These are phyloP conservation scores for Melanerpes formicivorus DNA, from an alignment of 2,113 vertebrate species.

Conservation along the genomic window DNA sequence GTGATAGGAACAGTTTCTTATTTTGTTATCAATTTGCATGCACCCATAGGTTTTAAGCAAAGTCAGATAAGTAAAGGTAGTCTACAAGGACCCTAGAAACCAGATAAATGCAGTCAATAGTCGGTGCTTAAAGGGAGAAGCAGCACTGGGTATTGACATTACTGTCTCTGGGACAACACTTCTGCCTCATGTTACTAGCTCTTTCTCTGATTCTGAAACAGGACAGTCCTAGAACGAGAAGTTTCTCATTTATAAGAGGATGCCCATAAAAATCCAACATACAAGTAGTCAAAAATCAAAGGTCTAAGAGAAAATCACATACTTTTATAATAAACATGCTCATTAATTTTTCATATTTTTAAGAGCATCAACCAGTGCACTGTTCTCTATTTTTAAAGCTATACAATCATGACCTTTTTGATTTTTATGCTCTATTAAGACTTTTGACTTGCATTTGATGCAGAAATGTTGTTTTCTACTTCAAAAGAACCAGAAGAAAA, in stretches of 20 bases:
- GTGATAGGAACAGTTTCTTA: background rate
- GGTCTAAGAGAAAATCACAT: background rate
- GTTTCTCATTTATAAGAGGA: background rate
- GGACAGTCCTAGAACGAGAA: background rate
- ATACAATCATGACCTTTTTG: constrained; percentile 23
- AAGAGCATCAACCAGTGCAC: background rate
- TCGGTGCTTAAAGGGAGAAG: background rate
- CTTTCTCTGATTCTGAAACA: background rate
- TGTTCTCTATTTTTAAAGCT: background rate
- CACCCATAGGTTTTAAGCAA: background rate
- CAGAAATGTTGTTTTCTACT: constrained; percentile 39
- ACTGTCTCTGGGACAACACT: background rate
- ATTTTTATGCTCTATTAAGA: constrained; percentile 35
- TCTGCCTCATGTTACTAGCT: background rate
- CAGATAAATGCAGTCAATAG: background rate
- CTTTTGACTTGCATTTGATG: constrained; percentile 9
- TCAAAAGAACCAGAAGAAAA: constrained; percentile 42
- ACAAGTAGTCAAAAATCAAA: constrained; percentile 7
- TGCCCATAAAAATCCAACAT: background rate
- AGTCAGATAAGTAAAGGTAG: background rate
- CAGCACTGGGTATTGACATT: background rate
- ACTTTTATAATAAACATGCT: constrained; percentile 15
- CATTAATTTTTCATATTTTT: constrained; percentile 32
- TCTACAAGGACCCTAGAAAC: background rate
- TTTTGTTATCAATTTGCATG: background rate